These are phyloP conservation scores for Crossoptilon crossoptilon DNA, from an alignment of 2,797 vertebrate species.

Conservation along the genomic window DNA sequence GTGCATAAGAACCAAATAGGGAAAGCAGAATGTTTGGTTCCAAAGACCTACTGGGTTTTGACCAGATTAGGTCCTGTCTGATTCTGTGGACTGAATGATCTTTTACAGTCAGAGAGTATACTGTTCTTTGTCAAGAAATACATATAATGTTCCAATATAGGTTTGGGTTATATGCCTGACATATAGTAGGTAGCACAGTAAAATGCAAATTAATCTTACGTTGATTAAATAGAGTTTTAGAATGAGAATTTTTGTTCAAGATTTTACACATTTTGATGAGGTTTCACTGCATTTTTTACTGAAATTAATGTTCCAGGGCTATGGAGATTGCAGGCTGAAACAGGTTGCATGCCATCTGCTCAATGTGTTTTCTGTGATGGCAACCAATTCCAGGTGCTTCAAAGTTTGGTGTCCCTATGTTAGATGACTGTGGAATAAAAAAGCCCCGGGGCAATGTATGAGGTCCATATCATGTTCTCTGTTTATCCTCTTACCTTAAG, in stretches of 20 bases:
- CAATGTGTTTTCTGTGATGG: constrained; percentile 48
- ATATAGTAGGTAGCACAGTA: not conserved
- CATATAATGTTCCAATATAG: not conserved
- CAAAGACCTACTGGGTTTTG: not conserved
- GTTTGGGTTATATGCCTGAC: not conserved
- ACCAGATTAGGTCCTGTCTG: not conserved
- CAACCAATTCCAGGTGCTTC: constrained; percentile 59
- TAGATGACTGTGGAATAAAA: constrained; percentile 46
- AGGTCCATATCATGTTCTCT: constrained; percentile 39
- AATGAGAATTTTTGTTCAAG: constrained; percentile 23
- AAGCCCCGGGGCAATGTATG: constrained; percentile 18
- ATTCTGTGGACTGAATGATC: not conserved
- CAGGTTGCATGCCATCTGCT: constrained; percentile 68
- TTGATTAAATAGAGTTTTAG: constrained; percentile 12
- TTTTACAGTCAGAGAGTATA: not conserved
- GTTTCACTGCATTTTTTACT: constrained; percentile 59
- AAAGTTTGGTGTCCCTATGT: constrained; percentile 13
- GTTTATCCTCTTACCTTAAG: constrained; percentile 48
- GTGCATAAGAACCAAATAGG: not conserved
- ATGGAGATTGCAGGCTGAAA: constrained; percentile 22
- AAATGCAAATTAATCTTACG: constrained; percentile 31
- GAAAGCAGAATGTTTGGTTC: not conserved
- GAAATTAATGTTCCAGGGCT: constrained; percentile 58
- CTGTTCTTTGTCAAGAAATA: not conserved
- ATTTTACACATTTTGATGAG: constrained; percentile 49